Conservation (phyloP, 2,797 vertebrate species). For the Sciaenops ocellatus region DNA sequence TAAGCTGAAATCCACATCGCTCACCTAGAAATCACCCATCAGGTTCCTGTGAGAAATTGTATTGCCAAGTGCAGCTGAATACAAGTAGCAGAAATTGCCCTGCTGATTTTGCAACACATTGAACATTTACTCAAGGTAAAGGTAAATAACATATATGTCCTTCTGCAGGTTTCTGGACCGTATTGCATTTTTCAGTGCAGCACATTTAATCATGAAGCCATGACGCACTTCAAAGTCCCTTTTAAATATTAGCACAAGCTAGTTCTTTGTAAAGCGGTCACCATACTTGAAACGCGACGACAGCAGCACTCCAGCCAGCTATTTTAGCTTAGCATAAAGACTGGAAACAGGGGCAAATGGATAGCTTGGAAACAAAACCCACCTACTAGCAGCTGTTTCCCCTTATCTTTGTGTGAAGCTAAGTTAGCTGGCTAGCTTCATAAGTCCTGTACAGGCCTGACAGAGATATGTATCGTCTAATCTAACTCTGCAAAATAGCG, state of each 20-base stretch:
- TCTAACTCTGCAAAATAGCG: neutral
- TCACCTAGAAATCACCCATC: constrained; percentile 10
- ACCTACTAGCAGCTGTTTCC: neutral
- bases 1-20: constrained; percentile 31
- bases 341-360: neutral
- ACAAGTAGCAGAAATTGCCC: constrained; percentile 22
- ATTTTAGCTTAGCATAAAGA: constrained; percentile 8
- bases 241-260: neutral
- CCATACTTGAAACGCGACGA: neutral
- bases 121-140: constrained; percentile 27
- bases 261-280: neutral
- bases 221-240: neutral
- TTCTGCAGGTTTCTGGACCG: constrained; percentile 8
- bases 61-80: constrained; percentile 13
- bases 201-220: constrained; percentile 10
- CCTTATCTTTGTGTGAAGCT: neutral
- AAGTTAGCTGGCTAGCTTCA: neutral
- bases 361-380: too few relatives aligned
- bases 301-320: neutral
- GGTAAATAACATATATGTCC: neutral
- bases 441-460: neutral
- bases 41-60: constrained; percentile 9
- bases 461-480: neutral
- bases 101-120: constrained; percentile 32
- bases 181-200: neutral